phyloP scores from a whole-genome alignment of 1,140 invertebrate genomes.

The Drosophila albomicans region DNA sequence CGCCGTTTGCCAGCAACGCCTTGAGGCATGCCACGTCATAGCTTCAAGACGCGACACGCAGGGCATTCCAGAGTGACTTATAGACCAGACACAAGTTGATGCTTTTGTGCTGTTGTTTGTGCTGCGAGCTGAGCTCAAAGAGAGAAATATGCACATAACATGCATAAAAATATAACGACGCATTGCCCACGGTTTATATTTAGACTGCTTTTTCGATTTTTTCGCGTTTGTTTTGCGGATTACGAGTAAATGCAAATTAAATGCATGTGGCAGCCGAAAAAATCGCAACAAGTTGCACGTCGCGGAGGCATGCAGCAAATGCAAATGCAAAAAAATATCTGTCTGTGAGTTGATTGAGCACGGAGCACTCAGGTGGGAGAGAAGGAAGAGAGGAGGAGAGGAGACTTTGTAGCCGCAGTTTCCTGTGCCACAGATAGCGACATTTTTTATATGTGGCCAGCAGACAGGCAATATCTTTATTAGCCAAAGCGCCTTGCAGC shows the following conservation, averaged over 20 bases:
- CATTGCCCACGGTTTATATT: conserved; percentile 55
- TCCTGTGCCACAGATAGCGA: conserved; percentile 79
- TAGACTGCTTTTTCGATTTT: conserved; percentile 37
- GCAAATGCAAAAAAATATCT: conserved; percentile 39
- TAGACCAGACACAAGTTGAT: conserved; percentile 21
- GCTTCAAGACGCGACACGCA: background rate
- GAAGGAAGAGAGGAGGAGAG: background rate
- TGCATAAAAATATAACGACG: conserved; percentile 54
- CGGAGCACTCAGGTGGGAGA: background rate
- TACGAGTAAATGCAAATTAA: conserved; percentile 77
- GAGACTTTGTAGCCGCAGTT: conserved; percentile 31
- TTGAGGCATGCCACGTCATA: conserved; percentile 3
- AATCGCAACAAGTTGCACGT: conserved; percentile 78
- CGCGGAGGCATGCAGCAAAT: conserved; percentile 60
- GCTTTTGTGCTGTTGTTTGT: conserved; percentile 41
- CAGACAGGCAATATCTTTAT: conserved; percentile 72
- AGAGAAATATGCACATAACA: conserved; percentile 17
- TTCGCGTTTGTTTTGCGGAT: conserved; percentile 53
- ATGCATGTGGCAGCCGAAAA: conserved; percentile 62
- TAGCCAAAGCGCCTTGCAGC: conserved; percentile 51
- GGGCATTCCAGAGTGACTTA: conserved; percentile 29
- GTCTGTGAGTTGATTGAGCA: conserved; percentile 31
- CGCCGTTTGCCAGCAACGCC: conserved; percentile 3
- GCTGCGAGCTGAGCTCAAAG: conserved; percentile 17
- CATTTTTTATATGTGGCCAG: conserved; percentile 66